Evolutionary conservation across 1,140 invertebrate species (phyloP).

Genomic region (Neelides sp.): DNA sequence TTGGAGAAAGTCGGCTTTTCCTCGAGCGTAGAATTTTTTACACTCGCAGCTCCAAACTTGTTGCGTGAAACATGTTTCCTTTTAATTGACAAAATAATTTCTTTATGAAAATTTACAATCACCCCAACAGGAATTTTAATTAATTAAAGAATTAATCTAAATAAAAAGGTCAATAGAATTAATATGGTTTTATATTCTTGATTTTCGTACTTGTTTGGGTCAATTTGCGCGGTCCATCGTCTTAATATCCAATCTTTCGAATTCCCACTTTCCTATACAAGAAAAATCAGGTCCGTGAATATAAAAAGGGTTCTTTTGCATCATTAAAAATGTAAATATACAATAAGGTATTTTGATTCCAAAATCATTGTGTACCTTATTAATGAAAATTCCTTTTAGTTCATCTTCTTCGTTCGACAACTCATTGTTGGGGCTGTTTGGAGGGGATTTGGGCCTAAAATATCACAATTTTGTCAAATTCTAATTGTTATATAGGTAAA

Average conservation of each 20-base stretch:
- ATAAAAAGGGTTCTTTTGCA: not conserved
- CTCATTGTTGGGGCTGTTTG: conserved; percentile 74
- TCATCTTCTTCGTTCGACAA: conserved; percentile 57
- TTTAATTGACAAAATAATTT: not conserved
- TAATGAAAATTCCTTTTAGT: conserved; percentile 64
- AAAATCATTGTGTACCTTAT: conserved; percentile 43
- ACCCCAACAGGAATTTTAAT: conserved; percentile 1
- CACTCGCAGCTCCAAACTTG: conserved; percentile 60
- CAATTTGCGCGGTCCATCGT: conserved; percentile 5
- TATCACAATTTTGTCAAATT: conserved; percentile 30
- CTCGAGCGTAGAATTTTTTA: no score
- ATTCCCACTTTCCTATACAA: conserved; percentile 15
- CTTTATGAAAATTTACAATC: not conserved
- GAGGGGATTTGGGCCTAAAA: conserved; percentile 74
- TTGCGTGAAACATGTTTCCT: conserved; percentile 50
- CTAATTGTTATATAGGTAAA: not conserved
- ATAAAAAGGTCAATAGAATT: not conserved
- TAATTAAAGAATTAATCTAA: conserved; percentile 4
- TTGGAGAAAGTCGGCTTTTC: no score
- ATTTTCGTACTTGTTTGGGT: conserved; percentile 4
- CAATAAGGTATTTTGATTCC: not conserved
- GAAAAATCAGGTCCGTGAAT: not conserved
- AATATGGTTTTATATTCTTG: not conserved
- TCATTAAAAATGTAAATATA: not conserved
- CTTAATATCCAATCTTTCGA: conserved; percentile 22